Percentiles rank a stretch among this genome's conserved stretches.
These are phyloP conservation scores for Rhynchotus rufescens DNA, from an alignment of 2,797 vertebrate species.

Conservation along the genomic window DNA sequence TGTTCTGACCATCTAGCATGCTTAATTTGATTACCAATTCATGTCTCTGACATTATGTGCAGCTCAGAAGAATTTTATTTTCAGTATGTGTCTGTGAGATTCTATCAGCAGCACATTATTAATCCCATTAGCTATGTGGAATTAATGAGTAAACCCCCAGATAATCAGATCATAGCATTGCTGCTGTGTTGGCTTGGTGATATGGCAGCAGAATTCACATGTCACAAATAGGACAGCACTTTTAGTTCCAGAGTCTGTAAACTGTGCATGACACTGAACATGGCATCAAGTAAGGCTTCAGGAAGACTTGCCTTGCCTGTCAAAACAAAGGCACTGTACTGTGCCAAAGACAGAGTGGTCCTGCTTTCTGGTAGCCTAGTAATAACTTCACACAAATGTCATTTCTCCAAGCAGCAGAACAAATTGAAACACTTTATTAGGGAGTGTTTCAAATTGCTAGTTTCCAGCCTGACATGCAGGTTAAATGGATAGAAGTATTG, in stretches of 20 bases:
- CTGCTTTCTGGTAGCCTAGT: not conserved
- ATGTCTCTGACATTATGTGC: not conserved
- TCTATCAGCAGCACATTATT: not conserved
- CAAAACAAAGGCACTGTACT: rapidly evolving
- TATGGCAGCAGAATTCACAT: not conserved
- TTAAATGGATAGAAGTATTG: not conserved
- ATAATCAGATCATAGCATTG: not conserved
- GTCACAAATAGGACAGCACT: not conserved
- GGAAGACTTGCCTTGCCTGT: not conserved
- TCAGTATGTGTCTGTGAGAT: not conserved
- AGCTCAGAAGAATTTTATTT: not conserved
- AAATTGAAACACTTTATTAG: not conserved
- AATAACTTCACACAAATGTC: not conserved
- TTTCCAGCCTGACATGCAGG: not conserved
- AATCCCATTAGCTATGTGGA: not conserved
- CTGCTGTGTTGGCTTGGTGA: not conserved
- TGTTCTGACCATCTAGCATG: not conserved
- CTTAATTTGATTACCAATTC: not conserved
- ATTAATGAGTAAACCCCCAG: not conserved
- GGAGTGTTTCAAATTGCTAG: not conserved
- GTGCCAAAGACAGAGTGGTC: not conserved
- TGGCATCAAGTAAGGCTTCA: not conserved
- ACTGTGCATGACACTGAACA: not conserved
- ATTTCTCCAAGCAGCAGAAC: not conserved
- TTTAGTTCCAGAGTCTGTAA: not conserved